Evolutionary conservation across 2,113 vertebrate genomes (phyloP).

Genomic region (Tragelaphus imberbis): DNA sequence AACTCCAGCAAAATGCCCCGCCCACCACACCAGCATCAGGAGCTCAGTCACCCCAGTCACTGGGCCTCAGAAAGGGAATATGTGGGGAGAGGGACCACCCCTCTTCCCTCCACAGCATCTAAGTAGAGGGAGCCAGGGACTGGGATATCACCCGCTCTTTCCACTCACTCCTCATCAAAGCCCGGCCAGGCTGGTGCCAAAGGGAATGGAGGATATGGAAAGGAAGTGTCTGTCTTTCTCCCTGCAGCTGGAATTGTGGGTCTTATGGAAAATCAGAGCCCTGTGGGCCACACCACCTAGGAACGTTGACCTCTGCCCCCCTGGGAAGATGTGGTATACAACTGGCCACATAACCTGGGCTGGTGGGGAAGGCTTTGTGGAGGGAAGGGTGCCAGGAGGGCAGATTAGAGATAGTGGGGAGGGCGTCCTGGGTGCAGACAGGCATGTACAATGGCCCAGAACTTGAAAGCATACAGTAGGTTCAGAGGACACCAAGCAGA

Average conservation of each 20-base stretch:
- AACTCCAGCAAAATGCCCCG: slow-evolving; percentile 64
- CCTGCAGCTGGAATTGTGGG: background rate
- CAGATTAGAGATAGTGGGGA: background rate
- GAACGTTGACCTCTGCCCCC: accelerated
- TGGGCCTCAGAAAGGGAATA: background rate
- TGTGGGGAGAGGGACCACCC: background rate
- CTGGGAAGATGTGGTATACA: background rate
- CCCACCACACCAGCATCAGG: background rate
- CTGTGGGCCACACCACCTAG: too few species aligned
- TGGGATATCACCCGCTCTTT: background rate
- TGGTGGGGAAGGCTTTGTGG: background rate
- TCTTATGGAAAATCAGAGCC: background rate
- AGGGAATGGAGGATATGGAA: background rate
- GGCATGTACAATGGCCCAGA: background rate
- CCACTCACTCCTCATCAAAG: background rate
- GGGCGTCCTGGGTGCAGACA: background rate
- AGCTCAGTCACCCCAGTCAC: background rate
- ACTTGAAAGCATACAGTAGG: background rate
- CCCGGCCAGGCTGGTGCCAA: background rate
- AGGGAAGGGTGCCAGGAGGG: background rate
- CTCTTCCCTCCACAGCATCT: background rate
- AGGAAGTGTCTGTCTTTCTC: background rate
- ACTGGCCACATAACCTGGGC: background rate
- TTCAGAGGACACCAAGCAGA: background rate
- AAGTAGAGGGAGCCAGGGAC: background rate